Evolutionary conservation across 2,888 invertebrate genomes (phyloP), one percentile per base, ranked within the genome.

Genomic region (Taphrorychus bicolor): DNA sequence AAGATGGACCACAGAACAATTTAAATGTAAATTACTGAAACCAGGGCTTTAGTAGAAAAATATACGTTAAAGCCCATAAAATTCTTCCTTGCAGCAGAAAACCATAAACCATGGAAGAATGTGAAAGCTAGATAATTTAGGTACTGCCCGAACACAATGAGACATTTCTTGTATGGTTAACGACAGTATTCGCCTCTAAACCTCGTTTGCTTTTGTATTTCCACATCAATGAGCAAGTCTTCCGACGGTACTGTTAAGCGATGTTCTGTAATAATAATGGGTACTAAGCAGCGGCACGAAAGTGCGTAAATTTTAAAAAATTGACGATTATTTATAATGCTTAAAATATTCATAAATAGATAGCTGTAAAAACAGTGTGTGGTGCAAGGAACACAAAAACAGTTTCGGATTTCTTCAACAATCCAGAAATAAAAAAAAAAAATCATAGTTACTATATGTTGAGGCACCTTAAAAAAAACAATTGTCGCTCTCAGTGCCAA

Each of bases 121-220:
- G 45, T 45, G 45, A 45, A 45, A 45, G 45, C 45, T 45, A 45
- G 14, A 45, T 45, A 45, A 17, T 45, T 45, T 45, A 45, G 45
- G 17, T 45, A 45, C 45, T 45, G 45, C 14, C 17, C 45, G 14
- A 45, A 45, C 16, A 45, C 45, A 45, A 45, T 45, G 17, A 45
- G 17, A 45, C 17, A 16, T 14, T 45, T 45, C 17, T 45, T 2
- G 17, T 45, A 17, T 45, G 5, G 45, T 14, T 45, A 32, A 32
- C 32, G 32, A 32, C 32, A 32, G 32, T 32, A 7, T 32, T 45
- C 45, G 45, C 45, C 14, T 45, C 5, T 45, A 32, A 32, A 32
- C 32, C 32, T 32, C 3, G 45, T 14, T 45, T 16, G 45, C 45
- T 45, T 45, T 45, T 45, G 45, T 16, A 45, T 45, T 45, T 45